These are phyloP conservation scores for Arizona elegans DNA, from an alignment of 2,113 vertebrate genomes.

Conservation along the genomic window DNA sequence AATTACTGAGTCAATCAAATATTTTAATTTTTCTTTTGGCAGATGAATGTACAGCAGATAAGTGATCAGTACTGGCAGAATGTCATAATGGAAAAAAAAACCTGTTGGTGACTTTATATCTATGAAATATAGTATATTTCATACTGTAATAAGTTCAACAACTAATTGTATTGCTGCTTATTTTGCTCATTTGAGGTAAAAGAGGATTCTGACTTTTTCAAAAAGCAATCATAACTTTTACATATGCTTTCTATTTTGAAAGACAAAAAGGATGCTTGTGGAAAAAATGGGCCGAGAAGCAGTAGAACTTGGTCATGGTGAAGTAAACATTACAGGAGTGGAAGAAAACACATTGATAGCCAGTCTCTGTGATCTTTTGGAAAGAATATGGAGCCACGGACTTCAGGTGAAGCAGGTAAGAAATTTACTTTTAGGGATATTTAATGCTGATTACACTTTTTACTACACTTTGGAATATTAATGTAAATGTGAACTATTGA, in stretches of 20 bases:
- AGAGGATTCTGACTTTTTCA: neutral
- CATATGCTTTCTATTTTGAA: constrained; percentile 33
- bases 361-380: constrained; percentile 81
- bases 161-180: neutral
- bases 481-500: neutral
- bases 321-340: constrained; percentile 83
- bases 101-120: neutral
- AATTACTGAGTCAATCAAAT: neutral
- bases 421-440: neutral
- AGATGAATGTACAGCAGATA: neutral
- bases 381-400: constrained; percentile 83
- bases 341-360: constrained; percentile 83
- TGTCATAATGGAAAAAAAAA: neutral
- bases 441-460: neutral
- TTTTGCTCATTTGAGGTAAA: neutral
- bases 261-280: constrained; percentile 85
- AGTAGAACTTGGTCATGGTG: constrained; percentile 80
- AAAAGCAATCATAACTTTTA: constrained; percentile 31
- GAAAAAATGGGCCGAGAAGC: constrained; percentile 84
- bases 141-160: neutral
- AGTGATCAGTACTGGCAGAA: neutral
- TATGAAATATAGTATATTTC: neutral
- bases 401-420: constrained; percentile 81
- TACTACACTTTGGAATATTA: neutral
- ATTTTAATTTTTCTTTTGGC: neutral